Base-by-base conservation (phyloP, 1,140 invertebrate species). In the Hylyphantes graminicola region DNA sequence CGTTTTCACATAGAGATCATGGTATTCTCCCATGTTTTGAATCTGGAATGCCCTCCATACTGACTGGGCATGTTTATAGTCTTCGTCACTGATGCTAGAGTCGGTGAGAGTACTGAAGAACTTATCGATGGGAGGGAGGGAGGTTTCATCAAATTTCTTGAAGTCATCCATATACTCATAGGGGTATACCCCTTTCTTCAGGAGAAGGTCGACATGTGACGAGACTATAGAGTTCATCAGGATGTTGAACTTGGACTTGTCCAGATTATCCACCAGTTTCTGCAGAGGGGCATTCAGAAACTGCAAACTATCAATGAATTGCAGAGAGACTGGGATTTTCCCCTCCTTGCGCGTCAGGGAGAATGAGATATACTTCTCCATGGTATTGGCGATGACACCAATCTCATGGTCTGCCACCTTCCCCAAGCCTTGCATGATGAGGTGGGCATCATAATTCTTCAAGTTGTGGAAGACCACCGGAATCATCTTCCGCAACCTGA, bases 41-140 rank as follows among this genome's bases (percentile, higher is more conserved):
- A 78, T 79, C 2, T 77, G 87, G 72, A 88, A 89, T 10, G 50
- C 65, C 35, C 86, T 83, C 86, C 85, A 89, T 10, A 89, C 84
- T 0, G 74, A 83, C 73, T 86, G 12, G 9, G 77, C 77, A 68
- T 68, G 54, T 4, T 2, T 19, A 50, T 68, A 79, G 35, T 74
- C 72, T 12, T 68, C 63, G 10, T 79, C 72, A 11, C 8, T 55
- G 6, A 74, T 54, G 50, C 57, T 6, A 6, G n/a, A 11, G 11
- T 74, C 15, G 54, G 72, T 57, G 9, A 74, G 54, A 2, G 2
- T 17, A n/a, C 13, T 55, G 15, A 9, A 55, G 35, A 74, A 74
- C 8, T 9, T 7, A 15, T 15, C n/a, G 61, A 8, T 61, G 6
- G 55, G 21, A 35, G 75, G 75, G 13, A 77, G 57, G 17, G 21